Evolutionary conservation across 37 sponge, comb jelly and placozoan species (phyloP).

Genomic region (Ianthella basta): DNA sequence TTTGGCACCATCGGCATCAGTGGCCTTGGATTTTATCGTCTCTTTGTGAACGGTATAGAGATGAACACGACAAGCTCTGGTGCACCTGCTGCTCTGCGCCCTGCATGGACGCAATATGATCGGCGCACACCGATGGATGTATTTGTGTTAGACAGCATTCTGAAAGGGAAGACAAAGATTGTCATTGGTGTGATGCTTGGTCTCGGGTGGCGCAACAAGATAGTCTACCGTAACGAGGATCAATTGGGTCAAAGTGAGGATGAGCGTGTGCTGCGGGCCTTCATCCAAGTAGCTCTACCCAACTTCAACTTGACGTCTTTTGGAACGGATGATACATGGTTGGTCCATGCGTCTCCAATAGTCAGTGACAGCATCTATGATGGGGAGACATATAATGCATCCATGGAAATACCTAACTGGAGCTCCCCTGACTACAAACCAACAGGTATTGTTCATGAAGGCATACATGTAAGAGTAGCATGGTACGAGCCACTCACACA

Average conservation of each 20-base stretch:
- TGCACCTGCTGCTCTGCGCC: constrained; percentile 14
- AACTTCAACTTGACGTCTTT: constrained; percentile 4
- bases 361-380: constrained; percentile 47
- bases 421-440: background rate
- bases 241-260: constrained; percentile 3
- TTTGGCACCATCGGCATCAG: constrained; percentile 42
- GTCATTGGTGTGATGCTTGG: constrained; percentile 51
- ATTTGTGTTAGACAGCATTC: background rate
- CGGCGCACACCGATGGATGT: constrained; percentile 30
- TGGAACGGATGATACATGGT: constrained; percentile 50
- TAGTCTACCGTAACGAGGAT: constrained; percentile 27
- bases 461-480: too few species aligned
- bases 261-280: constrained; percentile 29
- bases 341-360: background rate
- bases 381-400: constrained; percentile 53
- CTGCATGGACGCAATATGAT: constrained; percentile 74
- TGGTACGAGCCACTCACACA: too few species aligned
- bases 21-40: constrained; percentile 57
- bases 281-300: constrained; percentile 33
- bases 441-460: constrained; percentile 1
- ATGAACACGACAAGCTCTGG: background rate
- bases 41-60: constrained; percentile 56
- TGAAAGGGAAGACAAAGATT: constrained; percentile 10
- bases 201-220: constrained; percentile 48
- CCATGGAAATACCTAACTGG: constrained; percentile 18